These are phyloP conservation scores for Machaerirhynchus nigripectus DNA, from an alignment of 2,113 vertebrate genomes.

Conservation along the genomic window DNA sequence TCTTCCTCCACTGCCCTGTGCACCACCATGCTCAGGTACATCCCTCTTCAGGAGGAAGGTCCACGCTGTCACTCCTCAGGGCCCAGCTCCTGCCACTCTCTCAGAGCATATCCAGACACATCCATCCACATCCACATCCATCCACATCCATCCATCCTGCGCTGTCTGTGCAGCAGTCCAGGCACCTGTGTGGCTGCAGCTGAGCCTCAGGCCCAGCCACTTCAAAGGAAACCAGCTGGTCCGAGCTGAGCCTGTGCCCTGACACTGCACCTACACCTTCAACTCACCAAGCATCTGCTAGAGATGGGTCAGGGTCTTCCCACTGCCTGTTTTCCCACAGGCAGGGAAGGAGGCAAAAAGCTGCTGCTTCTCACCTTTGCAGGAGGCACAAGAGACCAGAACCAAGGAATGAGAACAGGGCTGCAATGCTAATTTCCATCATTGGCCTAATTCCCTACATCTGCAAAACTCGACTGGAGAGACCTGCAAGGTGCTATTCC, in stretches of 20 bases:
- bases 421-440: fast-evolving
- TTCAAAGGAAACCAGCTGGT: neutral
- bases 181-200: neutral
- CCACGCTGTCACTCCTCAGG: neutral
- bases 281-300: neutral
- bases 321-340: neutral
- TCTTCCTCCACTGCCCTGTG: neutral
- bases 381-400: neutral
- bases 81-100: neutral
- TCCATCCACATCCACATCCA: neutral
- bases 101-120: neutral
- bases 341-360: neutral
- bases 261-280: neutral
- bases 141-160: neutral
- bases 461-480: neutral
- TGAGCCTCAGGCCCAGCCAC: neutral
- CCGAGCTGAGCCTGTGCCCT: neutral
- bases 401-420: neutral
- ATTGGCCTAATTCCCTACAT: fast-evolving
- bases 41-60: neutral
- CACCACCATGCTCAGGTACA: neutral
- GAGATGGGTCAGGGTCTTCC: neutral
- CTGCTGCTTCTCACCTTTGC: neutral
- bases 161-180: neutral
- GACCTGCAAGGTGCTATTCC: fast-evolving